Evolutionary conservation across 2,888 invertebrate species (phyloP).

Genomic region (Sepiola atlantica): DNA sequence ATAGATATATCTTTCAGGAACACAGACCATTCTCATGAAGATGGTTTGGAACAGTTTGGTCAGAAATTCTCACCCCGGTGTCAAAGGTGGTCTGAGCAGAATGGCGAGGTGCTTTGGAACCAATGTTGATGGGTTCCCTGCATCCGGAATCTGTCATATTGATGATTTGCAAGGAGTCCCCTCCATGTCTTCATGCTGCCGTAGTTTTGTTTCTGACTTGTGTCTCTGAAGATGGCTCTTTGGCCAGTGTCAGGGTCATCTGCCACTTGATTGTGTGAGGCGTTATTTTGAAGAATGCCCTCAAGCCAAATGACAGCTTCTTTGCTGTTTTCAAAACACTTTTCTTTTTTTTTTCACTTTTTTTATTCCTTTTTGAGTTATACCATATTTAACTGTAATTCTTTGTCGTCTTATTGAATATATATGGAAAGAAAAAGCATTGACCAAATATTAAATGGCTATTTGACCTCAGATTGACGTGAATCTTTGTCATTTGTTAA

Average conservation of each 20-base stretch:
- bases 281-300: conserved; percentile 39
- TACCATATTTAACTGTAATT: conserved; percentile 32
- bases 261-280: conserved; percentile 37
- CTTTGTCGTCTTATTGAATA: conserved; percentile 32
- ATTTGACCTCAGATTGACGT: conserved; percentile 32
- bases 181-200: conserved; percentile 38
- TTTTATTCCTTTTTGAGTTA: not conserved
- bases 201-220: conserved; percentile 43
- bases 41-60: conserved; percentile 43
- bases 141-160: conserved; percentile 45
- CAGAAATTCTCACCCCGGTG: conserved; percentile 43
- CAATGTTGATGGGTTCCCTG: conserved; percentile 43
- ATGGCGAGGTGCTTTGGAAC: conserved; percentile 42
- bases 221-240: conserved; percentile 39
- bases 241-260: conserved; percentile 45
- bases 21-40: conserved; percentile 42
- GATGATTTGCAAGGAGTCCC: conserved; percentile 39
- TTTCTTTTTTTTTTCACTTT: conserved; percentile 4
- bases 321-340: conserved; percentile 24
- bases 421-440: not conserved
- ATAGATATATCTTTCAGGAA: conserved; percentile 35
- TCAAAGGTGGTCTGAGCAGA: conserved; percentile 40
- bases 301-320: conserved; percentile 41
- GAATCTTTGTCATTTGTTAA: conserved; percentile 20
- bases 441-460: conserved; percentile 21